Percentiles rank a stretch among this genome's conserved stretches.
phyloP scores from a whole-genome alignment of 2,113 vertebrate genomes.

The Bambusicola thoracicus region DNA sequence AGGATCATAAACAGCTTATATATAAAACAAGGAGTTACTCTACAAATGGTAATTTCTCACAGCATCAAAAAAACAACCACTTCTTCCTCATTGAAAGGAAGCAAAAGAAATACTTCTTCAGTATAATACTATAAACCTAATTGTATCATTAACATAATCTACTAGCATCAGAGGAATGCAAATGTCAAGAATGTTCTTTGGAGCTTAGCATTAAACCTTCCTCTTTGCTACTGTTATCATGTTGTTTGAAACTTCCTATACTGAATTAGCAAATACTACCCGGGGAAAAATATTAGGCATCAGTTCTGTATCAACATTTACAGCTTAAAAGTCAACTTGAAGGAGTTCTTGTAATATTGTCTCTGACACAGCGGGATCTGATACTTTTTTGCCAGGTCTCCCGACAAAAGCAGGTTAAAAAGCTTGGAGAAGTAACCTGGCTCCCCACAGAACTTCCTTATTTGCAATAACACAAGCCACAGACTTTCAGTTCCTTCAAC shows the following conservation, averaged over 20 bases:
- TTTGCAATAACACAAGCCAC: background rate
- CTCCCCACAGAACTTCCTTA: background rate
- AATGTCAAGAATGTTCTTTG: background rate
- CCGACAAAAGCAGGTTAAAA: background rate
- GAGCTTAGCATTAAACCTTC: background rate
- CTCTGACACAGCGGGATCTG: background rate
- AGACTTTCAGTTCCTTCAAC: background rate
- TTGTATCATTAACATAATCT: background rate
- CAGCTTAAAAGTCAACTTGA: background rate
- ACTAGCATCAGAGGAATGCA: background rate
- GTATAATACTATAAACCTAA: background rate
- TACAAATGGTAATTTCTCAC: background rate
- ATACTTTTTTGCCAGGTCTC: background rate
- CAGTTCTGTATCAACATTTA: background rate
- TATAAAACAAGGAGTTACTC: background rate
- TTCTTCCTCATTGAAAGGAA: background rate
- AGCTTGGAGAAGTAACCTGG: background rate
- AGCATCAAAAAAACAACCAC: background rate
- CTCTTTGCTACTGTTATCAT: background rate
- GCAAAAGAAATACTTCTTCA: background rate
- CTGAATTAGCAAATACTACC: background rate
- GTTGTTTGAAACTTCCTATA: background rate
- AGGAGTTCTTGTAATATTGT: background rate
- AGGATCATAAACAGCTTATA: background rate
- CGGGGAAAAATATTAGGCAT: background rate